A percentile compares a stretch with the other conserved stretches of the same genome.
phyloP scores from a whole-genome alignment of 2,797 vertebrate genomes.

The Gila robusta region DNA sequence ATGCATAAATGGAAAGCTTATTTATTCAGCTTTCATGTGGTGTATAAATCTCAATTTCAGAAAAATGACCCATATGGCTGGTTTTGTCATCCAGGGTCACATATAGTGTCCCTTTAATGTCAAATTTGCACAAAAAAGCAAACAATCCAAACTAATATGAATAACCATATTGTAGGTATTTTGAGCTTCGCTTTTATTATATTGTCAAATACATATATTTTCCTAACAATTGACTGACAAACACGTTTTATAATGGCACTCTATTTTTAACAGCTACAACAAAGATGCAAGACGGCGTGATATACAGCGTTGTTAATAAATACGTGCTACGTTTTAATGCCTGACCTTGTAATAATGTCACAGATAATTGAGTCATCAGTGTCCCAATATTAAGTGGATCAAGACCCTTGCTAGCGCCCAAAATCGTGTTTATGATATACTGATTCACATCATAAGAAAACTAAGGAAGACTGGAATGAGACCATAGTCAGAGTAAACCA shows the following conservation, averaged over 20 bases:
- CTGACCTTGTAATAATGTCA: not conserved
- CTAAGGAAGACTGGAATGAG: not conserved
- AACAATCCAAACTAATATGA: not conserved
- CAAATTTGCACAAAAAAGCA: not conserved
- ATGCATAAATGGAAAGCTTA: no score
- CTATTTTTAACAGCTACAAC: not conserved
- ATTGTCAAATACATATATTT: not conserved
- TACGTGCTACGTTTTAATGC: not conserved
- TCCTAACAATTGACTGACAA: not conserved
- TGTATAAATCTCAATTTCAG: no score
- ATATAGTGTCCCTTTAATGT: not conserved
- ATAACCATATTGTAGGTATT: not conserved
- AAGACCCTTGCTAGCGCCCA: not conserved
- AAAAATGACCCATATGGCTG: no score
- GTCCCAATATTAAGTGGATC: not conserved
- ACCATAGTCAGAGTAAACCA: not conserved
- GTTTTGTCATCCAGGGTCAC: no score
- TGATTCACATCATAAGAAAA: not conserved
- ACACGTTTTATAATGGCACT: not conserved
- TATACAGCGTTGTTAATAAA: not conserved
- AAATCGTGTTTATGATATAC: not conserved
- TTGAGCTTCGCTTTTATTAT: not conserved
- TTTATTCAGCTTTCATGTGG: no score
- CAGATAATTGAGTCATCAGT: not conserved
- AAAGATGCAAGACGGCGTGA: not conserved